A percentile compares a stretch with the other conserved stretches of the same genome.
phyloP scores from a whole-genome alignment of 1,140 invertebrate species.

The Magallana ariakensis region DNA sequence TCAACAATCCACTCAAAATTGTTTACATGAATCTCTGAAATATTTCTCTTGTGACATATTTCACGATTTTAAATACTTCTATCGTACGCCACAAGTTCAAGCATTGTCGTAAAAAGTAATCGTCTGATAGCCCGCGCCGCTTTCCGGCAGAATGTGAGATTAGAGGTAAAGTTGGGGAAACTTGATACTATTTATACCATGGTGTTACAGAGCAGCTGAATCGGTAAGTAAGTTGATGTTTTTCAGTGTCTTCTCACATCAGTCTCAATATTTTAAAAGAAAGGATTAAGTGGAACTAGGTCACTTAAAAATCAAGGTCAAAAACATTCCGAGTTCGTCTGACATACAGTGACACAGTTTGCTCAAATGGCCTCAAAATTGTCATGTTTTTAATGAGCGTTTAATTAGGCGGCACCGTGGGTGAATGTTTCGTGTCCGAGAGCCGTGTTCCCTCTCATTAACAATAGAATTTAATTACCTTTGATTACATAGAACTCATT shows the following conservation, averaged over 20 bases:
- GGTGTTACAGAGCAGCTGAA: constrained; percentile 22
- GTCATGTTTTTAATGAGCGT: not conserved
- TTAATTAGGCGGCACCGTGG: not conserved
- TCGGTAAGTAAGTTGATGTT: not conserved
- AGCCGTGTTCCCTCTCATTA: not conserved
- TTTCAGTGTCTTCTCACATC: not conserved
- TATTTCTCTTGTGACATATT: constrained; percentile 12
- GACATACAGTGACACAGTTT: constrained; percentile 4
- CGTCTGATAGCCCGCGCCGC: not conserved
- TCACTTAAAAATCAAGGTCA: not conserved
- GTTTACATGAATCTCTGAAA: not conserved
- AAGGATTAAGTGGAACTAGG: not conserved
- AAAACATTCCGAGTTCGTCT: not conserved
- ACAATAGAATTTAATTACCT: not conserved
- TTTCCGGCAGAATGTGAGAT: constrained; percentile 14
- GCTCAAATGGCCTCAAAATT: not conserved
- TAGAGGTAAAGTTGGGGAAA: not conserved
- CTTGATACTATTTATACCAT: constrained; percentile 28
- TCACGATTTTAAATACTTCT: constrained; percentile 10
- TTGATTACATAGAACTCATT: not conserved
- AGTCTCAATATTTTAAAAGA: not conserved
- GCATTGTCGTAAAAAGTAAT: constrained; percentile 22
- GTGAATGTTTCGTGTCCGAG: not conserved
- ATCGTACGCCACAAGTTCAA: not conserved
- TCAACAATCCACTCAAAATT: too few relatives aligned